Conservation (phyloP, 2,888 invertebrate species). For the Cryptus armator region DNA sequence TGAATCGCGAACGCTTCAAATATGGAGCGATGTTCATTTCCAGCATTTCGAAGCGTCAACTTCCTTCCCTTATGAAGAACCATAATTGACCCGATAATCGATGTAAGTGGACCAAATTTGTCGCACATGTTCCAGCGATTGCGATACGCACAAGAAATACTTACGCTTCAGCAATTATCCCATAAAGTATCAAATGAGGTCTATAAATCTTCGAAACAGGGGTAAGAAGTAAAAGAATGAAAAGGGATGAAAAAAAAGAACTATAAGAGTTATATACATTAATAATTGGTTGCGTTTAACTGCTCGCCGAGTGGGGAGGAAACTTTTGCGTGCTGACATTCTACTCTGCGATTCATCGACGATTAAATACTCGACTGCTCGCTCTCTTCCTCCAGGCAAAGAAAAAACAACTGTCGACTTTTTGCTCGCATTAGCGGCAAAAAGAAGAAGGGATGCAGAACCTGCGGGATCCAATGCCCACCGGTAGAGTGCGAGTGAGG, state of each 20-base stretch:
- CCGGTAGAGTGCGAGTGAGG: conserved; percentile 22
- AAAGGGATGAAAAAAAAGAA: neutral
- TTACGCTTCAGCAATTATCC: neutral
- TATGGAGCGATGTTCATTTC: too few relatives aligned
- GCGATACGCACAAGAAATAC: neutral
- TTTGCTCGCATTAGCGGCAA: conserved; percentile 45
- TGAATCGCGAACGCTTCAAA: too few relatives aligned
- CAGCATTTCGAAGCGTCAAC: too few relatives aligned
- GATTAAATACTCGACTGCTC: conserved; percentile 52
- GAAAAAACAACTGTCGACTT: conserved; percentile 18
- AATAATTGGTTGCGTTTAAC: conserved; percentile 46
- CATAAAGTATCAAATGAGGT: conserved; percentile 11
- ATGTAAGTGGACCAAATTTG: neutral
- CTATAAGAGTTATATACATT: conserved; percentile 19
- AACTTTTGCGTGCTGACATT: conserved; percentile 47
- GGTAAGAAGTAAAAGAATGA: neutral
- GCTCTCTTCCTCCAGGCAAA: conserved; percentile 17
- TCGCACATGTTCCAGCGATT: neutral
- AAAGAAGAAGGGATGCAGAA: conserved; percentile 11
- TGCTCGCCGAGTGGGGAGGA: conserved; percentile 19
- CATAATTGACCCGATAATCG: neutral
- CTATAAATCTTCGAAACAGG: conserved; percentile 26
- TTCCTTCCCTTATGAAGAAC: too few relatives aligned
- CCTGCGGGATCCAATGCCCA: conserved; percentile 12
- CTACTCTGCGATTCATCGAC: conserved; percentile 45